Base-by-base conservation (phyloP, 2,888 invertebrate genomes). In the Lycia hirtaria region DNA sequence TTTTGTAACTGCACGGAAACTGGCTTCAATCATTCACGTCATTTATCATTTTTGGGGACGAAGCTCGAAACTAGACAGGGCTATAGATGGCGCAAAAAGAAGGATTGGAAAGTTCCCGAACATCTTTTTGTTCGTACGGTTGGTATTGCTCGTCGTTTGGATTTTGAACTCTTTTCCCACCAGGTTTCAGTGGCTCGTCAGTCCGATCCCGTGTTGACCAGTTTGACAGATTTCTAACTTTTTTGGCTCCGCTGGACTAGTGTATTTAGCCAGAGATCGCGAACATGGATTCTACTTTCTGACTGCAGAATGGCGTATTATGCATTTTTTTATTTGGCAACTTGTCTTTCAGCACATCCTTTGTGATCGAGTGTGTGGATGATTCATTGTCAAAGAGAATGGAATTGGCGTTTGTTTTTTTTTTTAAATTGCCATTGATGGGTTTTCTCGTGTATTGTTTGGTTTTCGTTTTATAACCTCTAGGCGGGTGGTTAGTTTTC, bases 271-370 rank as follows among this genome's bases (percentile, higher is more conserved):
- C 41, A 41, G 41, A 41, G 10, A 88, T 88, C 85, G 88, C 81
- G 83, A 83, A 87, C 88, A 80, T 86, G 87, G 83, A 88, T 84
- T 86, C 87, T 83, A 84, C 87, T 86, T 83, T 86, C 84, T 84
- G 83, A 83, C 79, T 81, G 80, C 74, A 85, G 89, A 90, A 90
- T 89, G 87, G 84, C 86, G 87, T 87, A 88, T 88, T 90, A 87
- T 85, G 83, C 82, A 75, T 85, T 91, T 88, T n/a, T 91, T 91
- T 83, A 80, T 81, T 81, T 80, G 81, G 71, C 74, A 87, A 83
- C 85, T 87, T 89, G 86, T 89, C 88, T 88, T 87, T 88, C 89
- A 83, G 80, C 87, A 85, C 86, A 88, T 88, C 88, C 85, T 89
- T 91, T 91, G 83, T 90, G 88, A 88, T 88, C 80, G 89, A 87